These are phyloP conservation scores for Steinernema hermaphroditum DNA, from an alignment of 2,888 invertebrate species.

Conservation along the genomic window DNA sequence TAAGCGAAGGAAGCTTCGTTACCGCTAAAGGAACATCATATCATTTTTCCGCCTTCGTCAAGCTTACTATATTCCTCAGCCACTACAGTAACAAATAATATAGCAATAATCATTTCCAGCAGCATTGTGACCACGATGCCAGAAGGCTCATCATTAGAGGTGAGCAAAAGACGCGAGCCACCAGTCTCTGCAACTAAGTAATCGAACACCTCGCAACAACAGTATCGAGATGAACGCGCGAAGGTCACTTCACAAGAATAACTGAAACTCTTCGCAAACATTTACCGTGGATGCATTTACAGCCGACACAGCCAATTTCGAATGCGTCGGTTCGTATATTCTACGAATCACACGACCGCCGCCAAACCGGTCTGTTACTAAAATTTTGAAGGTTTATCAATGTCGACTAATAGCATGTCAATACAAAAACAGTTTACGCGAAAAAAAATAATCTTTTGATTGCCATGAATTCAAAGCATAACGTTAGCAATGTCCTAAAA, in stretches of 20 bases:
- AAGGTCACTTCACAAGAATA: slow-evolving; percentile 17
- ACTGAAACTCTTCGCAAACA: slow-evolving; percentile 3
- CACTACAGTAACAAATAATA: neutral
- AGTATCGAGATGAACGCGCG: slow-evolving; percentile 6
- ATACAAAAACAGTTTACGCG: too few relatives aligned
- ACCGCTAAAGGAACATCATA: neutral
- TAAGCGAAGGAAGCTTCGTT: slow-evolving; percentile 44
- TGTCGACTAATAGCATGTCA: too few relatives aligned
- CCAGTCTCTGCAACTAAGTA: neutral
- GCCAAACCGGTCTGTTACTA: neutral
- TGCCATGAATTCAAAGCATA: too few relatives aligned
- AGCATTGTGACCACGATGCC: neutral
- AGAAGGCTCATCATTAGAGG: neutral
- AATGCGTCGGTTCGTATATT: neutral
- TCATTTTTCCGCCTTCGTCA: neutral
- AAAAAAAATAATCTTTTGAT: too few relatives aligned
- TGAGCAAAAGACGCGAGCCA: neutral
- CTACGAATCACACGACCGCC: neutral
- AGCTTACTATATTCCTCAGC: slow-evolving; percentile 14
- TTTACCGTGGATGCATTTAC: neutral
- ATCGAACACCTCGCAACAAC: neutral
- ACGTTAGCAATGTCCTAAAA: too few relatives aligned
- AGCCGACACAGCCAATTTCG: neutral
- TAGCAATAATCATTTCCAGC: neutral
- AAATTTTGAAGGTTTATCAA: too few relatives aligned